Evolutionary conservation across 2,113 vertebrate species (phyloP), one percentile per base, ranked within the genome.

Genomic region (Dendropsophus ebraccatus): DNA sequence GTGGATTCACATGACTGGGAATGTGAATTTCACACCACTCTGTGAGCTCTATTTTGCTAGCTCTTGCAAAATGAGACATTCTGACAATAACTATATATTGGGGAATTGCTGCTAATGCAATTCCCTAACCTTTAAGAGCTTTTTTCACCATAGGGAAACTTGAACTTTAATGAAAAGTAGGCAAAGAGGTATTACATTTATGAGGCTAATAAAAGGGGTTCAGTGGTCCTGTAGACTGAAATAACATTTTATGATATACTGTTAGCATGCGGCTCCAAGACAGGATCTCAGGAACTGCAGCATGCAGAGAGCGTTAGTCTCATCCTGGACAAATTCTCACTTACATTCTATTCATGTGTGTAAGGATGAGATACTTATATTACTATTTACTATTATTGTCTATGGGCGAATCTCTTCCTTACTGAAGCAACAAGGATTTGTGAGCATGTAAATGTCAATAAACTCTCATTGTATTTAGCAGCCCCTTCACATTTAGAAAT

Each of bases 151-250:
- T 2, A 13, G 11, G 12, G 5, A 13, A 62, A 62, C 60, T 14
- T 67, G 28, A 28, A 67, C 62, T n/a, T n/a, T n/a, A n/a, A n/a
- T n/a, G n/a, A n/a, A n/a, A n/a, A n/a, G n/a, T n/a, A n/a, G n/a
- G 60, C 25, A 32, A 13, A 4, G 62, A 67, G 28, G 62, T 69
- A 69, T 69, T 69, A 69, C 65, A 69, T 69, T 69, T 69, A 69
- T 35, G 6, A 69, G 16, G 30, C 30, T 19, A 19, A 35, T 69
- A 19, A 69, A 35, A 19, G 65, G 65, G 30, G 32, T 37, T 21
- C 65, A 19, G 21, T 69, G 65, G 30, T 2, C 14, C 65, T 69
- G 62, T 65, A 65, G 28, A 30, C 62, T 65, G 65, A 10, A 69
- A 69, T 21, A 69, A 69, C 65, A 69, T 69, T 7, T 32, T 67